These are phyloP conservation scores for Danio tinwini DNA, from an alignment of 2,797 vertebrate genomes.

Conservation along the genomic window DNA sequence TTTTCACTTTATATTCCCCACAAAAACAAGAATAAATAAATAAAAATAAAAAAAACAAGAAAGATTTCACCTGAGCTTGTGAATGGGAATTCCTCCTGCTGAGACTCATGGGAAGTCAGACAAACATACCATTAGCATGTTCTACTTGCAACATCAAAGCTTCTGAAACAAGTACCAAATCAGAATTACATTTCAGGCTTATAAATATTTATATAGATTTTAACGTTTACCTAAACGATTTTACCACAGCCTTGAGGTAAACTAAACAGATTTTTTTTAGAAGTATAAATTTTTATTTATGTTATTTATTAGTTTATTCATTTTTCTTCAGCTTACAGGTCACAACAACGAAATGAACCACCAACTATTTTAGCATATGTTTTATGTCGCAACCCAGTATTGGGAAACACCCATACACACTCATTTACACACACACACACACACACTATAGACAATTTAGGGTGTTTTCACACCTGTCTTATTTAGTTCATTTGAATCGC, in stretches of 20 bases:
- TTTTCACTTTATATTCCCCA: neutral
- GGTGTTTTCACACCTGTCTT: too few species aligned
- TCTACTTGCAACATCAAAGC: neutral
- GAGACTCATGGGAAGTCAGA: neutral
- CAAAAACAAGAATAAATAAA: neutral
- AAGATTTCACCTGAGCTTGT: neutral
- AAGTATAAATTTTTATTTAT: too few species aligned
- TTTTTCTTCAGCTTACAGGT: too few species aligned
- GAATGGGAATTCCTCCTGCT: neutral
- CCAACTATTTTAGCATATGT: too few species aligned
- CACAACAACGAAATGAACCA: too few species aligned
- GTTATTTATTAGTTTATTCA: too few species aligned
- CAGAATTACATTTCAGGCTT: constrained; percentile 1
- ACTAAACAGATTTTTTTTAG: neutral
- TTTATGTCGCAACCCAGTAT: too few species aligned
- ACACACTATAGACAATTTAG: too few species aligned
- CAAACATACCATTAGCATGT: constrained; percentile 1
- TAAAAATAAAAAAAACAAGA: neutral
- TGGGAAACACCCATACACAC: too few species aligned
- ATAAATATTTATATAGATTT: neutral
- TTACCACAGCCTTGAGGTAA: constrained; percentile 1
- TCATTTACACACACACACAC: too few species aligned
- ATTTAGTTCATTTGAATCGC: too few species aligned
- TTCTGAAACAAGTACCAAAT: neutral
- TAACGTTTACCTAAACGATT: neutral